Evolutionary conservation across 2,113 vertebrate genomes (phyloP).

Genomic region (Pluvianellus socialis): DNA sequence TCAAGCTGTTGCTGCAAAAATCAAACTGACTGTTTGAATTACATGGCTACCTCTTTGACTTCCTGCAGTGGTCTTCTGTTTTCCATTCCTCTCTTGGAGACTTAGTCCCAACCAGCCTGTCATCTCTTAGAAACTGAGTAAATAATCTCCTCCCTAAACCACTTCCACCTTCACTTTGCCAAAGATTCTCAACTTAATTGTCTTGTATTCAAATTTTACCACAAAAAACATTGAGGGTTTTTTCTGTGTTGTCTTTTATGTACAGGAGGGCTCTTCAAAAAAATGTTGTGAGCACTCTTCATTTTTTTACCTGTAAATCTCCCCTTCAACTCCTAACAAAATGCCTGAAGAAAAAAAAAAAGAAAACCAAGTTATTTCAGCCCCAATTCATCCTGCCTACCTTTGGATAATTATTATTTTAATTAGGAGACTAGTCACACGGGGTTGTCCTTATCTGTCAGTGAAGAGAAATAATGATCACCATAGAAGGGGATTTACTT

Average conservation of each 20-base stretch:
- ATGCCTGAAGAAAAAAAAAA: fast-evolving
- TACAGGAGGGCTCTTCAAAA: background rate
- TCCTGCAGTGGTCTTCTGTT: background rate
- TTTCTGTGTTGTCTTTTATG: background rate
- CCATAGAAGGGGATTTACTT: background rate
- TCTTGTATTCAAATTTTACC: background rate
- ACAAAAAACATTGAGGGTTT: background rate
- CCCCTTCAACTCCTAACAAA: background rate
- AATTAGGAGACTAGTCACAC: background rate
- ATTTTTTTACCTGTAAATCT: background rate
- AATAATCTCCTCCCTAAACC: background rate
- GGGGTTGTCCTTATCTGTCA: background rate
- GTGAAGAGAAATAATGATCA: background rate
- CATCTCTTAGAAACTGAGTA: background rate
- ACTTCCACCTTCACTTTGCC: background rate
- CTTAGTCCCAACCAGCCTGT: background rate
- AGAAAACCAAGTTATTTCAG: background rate
- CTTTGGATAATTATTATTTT: background rate
- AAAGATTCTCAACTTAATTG: background rate
- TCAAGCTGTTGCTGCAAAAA: background rate
- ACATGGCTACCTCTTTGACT: background rate
- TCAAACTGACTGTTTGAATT: background rate
- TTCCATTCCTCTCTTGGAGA: background rate
- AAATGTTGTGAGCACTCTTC: background rate
- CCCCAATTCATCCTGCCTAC: background rate